Evolutionary conservation across 2,113 vertebrate genomes (phyloP).

Genomic region (Oxygymnocypris stewartii): DNA sequence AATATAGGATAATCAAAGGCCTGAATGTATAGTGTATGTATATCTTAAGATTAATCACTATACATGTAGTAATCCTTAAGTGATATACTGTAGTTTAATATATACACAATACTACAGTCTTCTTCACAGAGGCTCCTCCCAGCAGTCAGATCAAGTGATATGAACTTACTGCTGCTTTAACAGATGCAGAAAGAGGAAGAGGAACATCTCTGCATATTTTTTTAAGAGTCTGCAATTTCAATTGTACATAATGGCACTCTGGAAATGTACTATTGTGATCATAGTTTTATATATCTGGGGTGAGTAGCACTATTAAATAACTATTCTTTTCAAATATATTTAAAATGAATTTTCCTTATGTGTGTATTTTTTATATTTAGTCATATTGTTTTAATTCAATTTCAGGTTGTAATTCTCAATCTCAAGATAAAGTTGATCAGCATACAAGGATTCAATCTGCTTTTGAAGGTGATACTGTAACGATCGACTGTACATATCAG

Average conservation of each 20-base stretch:
- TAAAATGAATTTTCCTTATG: not conserved
- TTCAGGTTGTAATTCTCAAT: conserved; percentile 3
- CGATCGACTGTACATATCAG: conserved; percentile 33
- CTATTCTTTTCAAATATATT: not conserved
- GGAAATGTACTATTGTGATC: not conserved
- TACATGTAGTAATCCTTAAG: no score
- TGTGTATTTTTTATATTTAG: not conserved
- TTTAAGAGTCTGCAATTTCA: not conserved
- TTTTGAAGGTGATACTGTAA: conserved; percentile 42
- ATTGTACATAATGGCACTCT: not conserved
- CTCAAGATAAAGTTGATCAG: conserved; percentile 38
- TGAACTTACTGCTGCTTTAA: not conserved
- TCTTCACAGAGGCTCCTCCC: not conserved
- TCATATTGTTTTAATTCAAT: not conserved
- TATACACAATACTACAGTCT: not conserved
- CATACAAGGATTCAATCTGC: conserved; percentile 12
- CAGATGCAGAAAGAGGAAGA: not conserved
- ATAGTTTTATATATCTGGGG: not conserved
- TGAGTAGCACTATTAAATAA: not conserved
- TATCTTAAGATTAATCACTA: no score
- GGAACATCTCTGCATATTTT: not conserved
- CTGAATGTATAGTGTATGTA: no score
- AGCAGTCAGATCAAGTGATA: not conserved
- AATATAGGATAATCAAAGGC: no score
- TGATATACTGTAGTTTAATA: no score